These are phyloP conservation scores for Barypeithes pellucidus DNA, from an alignment of 2,888 invertebrate genomes.

Conservation along the genomic window DNA sequence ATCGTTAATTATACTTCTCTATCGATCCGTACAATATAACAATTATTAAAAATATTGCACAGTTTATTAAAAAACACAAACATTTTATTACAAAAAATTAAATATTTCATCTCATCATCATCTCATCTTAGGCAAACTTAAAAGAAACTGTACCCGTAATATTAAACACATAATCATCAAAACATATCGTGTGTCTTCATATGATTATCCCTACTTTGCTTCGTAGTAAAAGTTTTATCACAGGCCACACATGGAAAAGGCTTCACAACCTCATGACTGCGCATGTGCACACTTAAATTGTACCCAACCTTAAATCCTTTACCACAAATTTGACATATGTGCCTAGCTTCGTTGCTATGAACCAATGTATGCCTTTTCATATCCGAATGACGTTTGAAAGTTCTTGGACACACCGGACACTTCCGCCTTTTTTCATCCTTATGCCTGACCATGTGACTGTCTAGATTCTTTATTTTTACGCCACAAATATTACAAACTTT, in stretches of 20 bases:
- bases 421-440: constrained; percentile 60
- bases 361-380: constrained; percentile 70
- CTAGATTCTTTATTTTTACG: constrained; percentile 60
- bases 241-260: constrained; percentile 73
- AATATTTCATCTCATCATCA: no score
- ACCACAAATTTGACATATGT: constrained; percentile 73
- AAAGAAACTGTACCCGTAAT: no score
- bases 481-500: constrained; percentile 47
- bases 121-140: no score
- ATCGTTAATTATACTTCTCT: no score
- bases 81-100: no score
- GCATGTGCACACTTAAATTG: constrained; percentile 73
- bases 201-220: constrained; percentile 56
- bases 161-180: background rate
- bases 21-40: no score
- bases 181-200: constrained; percentile 47
- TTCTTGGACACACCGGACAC: constrained; percentile 52
- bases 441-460: constrained; percentile 63
- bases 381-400: constrained; percentile 55
- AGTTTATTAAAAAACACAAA: no score
- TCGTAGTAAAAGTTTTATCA: constrained; percentile 72
- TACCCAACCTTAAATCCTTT: constrained; percentile 73
- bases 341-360: constrained; percentile 67
- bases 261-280: constrained; percentile 73
- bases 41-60: no score